Percentiles rank a stretch among this genome's conserved stretches.
phyloP scores from a whole-genome alignment of 1,140 invertebrate species.

The Augochlora pura region DNA sequence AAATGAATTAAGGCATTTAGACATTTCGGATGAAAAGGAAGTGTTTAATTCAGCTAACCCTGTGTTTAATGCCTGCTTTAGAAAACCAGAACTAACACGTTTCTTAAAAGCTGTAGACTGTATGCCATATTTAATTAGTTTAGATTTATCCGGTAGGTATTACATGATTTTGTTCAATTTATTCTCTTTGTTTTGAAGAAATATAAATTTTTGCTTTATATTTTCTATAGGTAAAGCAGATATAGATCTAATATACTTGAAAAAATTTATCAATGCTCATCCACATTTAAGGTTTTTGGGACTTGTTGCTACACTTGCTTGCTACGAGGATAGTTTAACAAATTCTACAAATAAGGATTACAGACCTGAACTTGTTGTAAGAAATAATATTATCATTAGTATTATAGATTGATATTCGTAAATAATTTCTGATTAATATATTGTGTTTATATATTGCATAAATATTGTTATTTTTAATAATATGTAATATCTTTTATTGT shows the following conservation, averaged over 20 bases:
- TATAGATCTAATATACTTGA: constrained; percentile 80
- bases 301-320: constrained; percentile 83
- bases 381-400: constrained; percentile 41
- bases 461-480: constrained; percentile 1
- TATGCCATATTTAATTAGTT: constrained; percentile 83
- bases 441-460: neutral
- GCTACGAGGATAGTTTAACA: constrained; percentile 82
- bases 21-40: constrained; percentile 84
- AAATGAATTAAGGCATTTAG: constrained; percentile 83
- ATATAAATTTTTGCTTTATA: constrained; percentile 10
- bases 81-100: constrained; percentile 79
- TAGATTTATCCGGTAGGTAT: constrained; percentile 86
- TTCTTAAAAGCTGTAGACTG: constrained; percentile 78
- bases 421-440: neutral
- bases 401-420: neutral
- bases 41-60: constrained; percentile 75
- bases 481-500: constrained; percentile 50
- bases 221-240: constrained; percentile 80
- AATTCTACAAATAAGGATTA: constrained; percentile 78
- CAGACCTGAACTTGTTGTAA: constrained; percentile 78
- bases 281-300: constrained; percentile 83
- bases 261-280: constrained; percentile 80
- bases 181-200: constrained; percentile 12
- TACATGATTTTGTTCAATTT: neutral
- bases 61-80: constrained; percentile 71